Evolutionary conservation across 1,140 invertebrate genomes (phyloP), one percentile per base, ranked within the genome.

Genomic region (Temnothorax longispinosus): DNA sequence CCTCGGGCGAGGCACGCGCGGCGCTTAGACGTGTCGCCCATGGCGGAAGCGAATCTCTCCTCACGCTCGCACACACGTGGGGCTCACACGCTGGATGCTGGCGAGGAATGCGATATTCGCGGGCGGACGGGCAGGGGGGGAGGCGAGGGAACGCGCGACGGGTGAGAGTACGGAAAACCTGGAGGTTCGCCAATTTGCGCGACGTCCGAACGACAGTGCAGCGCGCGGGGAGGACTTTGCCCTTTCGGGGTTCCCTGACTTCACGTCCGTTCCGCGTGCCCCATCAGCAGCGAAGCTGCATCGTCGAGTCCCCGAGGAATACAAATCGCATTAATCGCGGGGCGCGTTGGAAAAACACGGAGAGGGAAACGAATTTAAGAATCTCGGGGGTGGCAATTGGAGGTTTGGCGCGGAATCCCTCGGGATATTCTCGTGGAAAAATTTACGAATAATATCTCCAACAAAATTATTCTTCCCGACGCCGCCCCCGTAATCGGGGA

Each of bases 161-260:
- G 67, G 85, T 80, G 89, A 91, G 89, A 87, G 84, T 75, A 76
- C 78, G 77, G 56, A 74, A 84, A 87, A 91, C 76, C 91, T 92
- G 91, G 91, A 87, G 60, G 85, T 64, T 50, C 58, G 90, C 91
- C 91, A 92, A 92, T 91, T 89, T 88, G 86, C 87, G 90, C 89
- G 85, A 91, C 82, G 90, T 91, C 90, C 85, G 85, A 89, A 87
- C 86, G 71, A 65, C 32, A 10, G 38, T 52, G 87, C 67, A 58
- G 52, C 47, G 47, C 47, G 11, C 47, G 3, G 41, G 35, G 85
- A 91, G 88, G 82, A 87, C 89, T 88, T 91, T 91, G 86, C 88
- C 87, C 88, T 80, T 86, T 75, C 82, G 44, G 67, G 89, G 86
- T 91, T 88, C 84, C 38, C 87, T 88, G 86, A 90, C 82, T 84